Evolutionary conservation across 2,888 invertebrate genomes (phyloP).

Genomic region (Dryococelus australis): DNA sequence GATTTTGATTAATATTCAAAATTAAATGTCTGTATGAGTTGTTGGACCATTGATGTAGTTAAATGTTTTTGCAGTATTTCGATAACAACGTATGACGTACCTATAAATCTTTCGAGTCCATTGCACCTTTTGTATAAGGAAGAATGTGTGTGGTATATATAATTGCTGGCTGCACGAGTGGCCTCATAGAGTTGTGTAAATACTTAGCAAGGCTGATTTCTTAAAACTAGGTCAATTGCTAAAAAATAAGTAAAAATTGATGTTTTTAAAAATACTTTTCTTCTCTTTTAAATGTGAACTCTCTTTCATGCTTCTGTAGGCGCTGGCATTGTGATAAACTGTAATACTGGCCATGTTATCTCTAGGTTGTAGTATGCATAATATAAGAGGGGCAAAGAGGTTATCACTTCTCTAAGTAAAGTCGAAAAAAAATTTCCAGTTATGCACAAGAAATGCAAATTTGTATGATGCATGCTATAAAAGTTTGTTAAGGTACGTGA

Average conservation of each 20-base stretch:
- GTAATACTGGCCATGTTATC: constrained; percentile 25
- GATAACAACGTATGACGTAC: neutral
- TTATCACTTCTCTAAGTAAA: constrained; percentile 1
- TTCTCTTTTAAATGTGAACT: constrained; percentile 27
- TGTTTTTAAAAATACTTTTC: constrained; percentile 25
- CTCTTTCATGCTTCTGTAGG: constrained; percentile 19
- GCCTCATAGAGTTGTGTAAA: constrained; percentile 11
- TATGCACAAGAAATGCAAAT: neutral
- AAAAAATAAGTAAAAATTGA: constrained; percentile 7
- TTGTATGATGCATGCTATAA: neutral
- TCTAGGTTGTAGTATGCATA: constrained; percentile 19
- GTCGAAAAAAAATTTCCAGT: neutral
- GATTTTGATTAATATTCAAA: neutral
- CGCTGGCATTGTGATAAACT: constrained; percentile 29
- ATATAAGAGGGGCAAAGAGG: constrained; percentile 27
- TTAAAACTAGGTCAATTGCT: constrained; percentile 27
- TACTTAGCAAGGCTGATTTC: constrained; percentile 30
- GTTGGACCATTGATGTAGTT: neutral
- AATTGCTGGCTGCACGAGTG: neutral
- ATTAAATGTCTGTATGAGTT: neutral
- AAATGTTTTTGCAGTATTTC: neutral
- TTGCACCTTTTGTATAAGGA: constrained; percentile 12
- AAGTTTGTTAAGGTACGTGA: neutral
- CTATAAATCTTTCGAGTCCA: neutral
- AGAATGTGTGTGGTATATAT: neutral